phyloP scores from a whole-genome alignment of 2,797 vertebrate genomes.

The Mormyrops attenuatus region DNA sequence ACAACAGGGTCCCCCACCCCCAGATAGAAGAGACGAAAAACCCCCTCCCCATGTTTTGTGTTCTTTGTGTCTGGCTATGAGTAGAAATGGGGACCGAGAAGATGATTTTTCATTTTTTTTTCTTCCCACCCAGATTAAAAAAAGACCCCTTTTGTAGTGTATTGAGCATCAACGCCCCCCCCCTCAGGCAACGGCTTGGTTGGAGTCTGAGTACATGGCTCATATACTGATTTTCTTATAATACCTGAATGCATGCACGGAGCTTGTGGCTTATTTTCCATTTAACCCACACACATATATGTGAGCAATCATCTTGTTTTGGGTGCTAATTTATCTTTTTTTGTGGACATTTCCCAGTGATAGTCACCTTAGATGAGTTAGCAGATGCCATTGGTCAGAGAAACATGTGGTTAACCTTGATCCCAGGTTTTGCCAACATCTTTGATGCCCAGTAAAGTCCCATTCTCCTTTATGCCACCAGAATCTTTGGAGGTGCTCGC shows the following conservation, averaged over 20 bases:
- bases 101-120: conserved; percentile 52
- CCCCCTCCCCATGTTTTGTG: conserved; percentile 58
- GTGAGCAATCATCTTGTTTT: not conserved
- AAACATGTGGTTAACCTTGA: not conserved
- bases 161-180: not conserved
- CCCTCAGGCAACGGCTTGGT: not conserved
- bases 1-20: conserved; percentile 54
- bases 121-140: not conserved
- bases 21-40: conserved; percentile 68
- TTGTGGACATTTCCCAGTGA: not conserved
- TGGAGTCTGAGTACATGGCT: not conserved
- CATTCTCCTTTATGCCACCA: conserved; percentile 38
- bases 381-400: not conserved
- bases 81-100: conserved; percentile 65
- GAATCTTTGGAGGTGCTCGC: conserved; percentile 89
- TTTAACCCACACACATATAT: not conserved
- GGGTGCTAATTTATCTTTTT: not conserved
- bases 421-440: not conserved
- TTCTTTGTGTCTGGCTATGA: conserved; percentile 66
- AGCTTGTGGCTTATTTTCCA: not conserved
- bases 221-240: not conserved
- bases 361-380: not conserved
- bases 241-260: not conserved
- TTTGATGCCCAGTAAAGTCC: not conserved
- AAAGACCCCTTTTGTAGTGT: not conserved